Conservation (phyloP, 2,113 vertebrate genomes). For the Spheniscus mendiculus region DNA sequence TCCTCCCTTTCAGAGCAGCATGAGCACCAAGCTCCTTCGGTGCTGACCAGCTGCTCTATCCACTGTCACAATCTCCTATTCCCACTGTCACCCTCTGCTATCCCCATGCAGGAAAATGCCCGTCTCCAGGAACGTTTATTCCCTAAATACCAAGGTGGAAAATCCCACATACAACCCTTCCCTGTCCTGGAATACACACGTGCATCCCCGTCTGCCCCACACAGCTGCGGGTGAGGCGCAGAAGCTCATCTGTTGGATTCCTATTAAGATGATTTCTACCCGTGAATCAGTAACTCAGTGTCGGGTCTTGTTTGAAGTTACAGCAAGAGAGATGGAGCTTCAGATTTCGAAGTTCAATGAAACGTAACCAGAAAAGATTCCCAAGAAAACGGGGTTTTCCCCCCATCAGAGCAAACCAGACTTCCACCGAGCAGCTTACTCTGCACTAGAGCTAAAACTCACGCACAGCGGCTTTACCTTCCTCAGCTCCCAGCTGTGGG, state of each 20-base stretch:
- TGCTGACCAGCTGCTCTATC: neutral
- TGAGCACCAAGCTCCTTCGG: neutral
- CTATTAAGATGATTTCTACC: neutral
- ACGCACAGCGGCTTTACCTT: fast-evolving
- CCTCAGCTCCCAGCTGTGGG: neutral
- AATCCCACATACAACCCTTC: neutral
- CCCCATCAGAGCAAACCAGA: neutral
- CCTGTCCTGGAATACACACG: fast-evolving
- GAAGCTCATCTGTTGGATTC: neutral
- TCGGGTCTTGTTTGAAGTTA: neutral
- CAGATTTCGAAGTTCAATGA: neutral
- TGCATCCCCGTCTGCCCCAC: neutral
- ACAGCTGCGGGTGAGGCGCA: neutral
- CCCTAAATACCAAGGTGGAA: neutral
- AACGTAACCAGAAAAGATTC: neutral
- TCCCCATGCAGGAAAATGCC: neutral
- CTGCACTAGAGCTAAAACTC: neutral
- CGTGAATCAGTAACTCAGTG: neutral
- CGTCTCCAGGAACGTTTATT: neutral
- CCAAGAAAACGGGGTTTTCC: neutral
- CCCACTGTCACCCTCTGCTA: neutral
- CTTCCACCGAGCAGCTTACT: neutral
- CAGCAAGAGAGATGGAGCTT: neutral
- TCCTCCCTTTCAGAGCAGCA: conserved; percentile 13
- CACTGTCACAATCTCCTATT: neutral